phyloP scores from a whole-genome alignment of 2,113 vertebrate genomes.

The Pangasianodon hypophthalmus region DNA sequence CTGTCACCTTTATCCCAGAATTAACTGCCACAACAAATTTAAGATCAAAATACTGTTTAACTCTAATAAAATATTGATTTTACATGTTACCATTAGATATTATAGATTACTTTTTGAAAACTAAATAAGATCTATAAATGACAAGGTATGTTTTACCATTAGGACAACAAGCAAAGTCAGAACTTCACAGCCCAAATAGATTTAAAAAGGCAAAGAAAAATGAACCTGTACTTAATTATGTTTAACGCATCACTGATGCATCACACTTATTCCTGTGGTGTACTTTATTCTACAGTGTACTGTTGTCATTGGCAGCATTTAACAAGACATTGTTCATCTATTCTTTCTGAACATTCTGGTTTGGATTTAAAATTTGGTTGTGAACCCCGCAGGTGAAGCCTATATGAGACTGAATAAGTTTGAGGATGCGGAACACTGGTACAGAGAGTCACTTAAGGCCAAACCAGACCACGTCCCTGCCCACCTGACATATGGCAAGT shows the following conservation, averaged over 20 bases:
- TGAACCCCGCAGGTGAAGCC: slow-evolving; percentile 83
- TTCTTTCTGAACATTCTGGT: neutral
- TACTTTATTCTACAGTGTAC: neutral
- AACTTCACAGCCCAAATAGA: neutral
- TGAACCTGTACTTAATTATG: neutral
- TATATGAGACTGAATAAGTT: slow-evolving; percentile 89
- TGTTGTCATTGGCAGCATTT: neutral
- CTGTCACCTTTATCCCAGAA: neutral
- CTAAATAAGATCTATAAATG: too few relatives aligned
- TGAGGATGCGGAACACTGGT: slow-evolving; percentile 90
- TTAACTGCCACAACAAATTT: neutral
- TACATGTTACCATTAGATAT: neutral
- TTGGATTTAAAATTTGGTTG: slow-evolving; percentile 8
- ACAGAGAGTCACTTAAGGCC: slow-evolving; percentile 86
- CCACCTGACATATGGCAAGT: slow-evolving; percentile 95
- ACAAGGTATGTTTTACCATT: too few relatives aligned
- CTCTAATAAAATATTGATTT: neutral
- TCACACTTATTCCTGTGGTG: neutral
- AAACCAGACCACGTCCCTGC: slow-evolving; percentile 97
- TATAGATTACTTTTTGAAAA: neutral
- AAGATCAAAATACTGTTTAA: neutral
- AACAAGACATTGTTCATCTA: neutral
- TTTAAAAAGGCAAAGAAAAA: neutral
- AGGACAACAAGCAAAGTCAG: neutral
- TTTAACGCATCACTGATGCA: neutral